These are phyloP conservation scores for Dynastes maya DNA, from an alignment of 2,888 invertebrate species.

Conservation along the genomic window DNA sequence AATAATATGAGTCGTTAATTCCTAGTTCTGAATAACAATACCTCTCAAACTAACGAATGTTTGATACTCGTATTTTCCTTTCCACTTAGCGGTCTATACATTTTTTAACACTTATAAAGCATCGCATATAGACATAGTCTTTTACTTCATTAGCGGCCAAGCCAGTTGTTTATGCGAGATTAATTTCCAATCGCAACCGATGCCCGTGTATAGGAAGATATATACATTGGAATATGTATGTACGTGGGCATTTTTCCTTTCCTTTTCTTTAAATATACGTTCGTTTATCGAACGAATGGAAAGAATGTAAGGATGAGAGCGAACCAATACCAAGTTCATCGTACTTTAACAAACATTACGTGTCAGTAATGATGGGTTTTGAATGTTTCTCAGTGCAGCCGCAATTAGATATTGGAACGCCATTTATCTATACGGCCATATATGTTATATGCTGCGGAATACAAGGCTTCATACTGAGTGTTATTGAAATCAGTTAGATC, in stretches of 20 bases:
- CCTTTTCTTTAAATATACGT: slow-evolving; percentile 19
- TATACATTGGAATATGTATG: neutral
- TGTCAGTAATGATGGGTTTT: slow-evolving; percentile 41
- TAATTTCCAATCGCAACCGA: slow-evolving; percentile 15
- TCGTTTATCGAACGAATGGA: slow-evolving; percentile 22
- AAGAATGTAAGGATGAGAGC: slow-evolving; percentile 28
- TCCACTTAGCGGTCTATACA: neutral
- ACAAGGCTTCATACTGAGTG: too few relatives aligned
- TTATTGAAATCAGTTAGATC: too few relatives aligned
- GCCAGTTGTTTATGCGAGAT: slow-evolving; percentile 6
- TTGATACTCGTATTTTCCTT: slow-evolving; percentile 14
- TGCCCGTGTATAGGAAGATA: neutral
- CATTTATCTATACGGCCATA: neutral
- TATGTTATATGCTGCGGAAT: neutral
- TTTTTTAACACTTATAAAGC: slow-evolving; percentile 16
- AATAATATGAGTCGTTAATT: slow-evolving; percentile 15
- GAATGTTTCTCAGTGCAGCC: slow-evolving; percentile 39
- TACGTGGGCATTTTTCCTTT: slow-evolving; percentile 29
- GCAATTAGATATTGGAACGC: slow-evolving; percentile 42
- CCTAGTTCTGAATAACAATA: slow-evolving; percentile 13
- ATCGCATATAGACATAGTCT: slow-evolving; percentile 5
- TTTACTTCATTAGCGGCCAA: slow-evolving; percentile 3
- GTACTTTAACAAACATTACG: slow-evolving; percentile 46
- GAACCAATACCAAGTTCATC: slow-evolving; percentile 38
- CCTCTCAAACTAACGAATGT: slow-evolving; percentile 15